Evolutionary conservation across 2,797 vertebrate genomes (phyloP).

Genomic region (Valencia hispanica): DNA sequence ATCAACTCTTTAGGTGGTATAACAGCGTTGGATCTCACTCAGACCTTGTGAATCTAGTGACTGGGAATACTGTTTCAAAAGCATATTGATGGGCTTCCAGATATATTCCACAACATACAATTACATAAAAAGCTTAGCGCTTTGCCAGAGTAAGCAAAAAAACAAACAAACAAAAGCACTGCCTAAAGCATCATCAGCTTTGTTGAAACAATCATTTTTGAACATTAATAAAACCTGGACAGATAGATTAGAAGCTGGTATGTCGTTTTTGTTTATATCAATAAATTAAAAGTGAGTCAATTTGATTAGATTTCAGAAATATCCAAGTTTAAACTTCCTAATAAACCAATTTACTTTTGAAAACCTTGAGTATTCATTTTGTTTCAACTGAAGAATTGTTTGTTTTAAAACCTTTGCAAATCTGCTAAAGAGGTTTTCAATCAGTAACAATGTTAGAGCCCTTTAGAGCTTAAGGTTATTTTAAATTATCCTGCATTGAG

Average conservation of each 20-base stretch:
- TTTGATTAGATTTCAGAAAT: neutral
- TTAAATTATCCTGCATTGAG: neutral
- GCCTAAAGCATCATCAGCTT: neutral
- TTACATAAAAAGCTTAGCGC: neutral
- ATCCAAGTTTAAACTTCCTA: neutral
- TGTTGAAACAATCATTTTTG: neutral
- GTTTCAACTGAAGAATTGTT: too few relatives aligned
- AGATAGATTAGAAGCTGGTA: neutral
- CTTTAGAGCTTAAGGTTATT: neutral
- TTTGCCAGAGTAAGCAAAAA: neutral
- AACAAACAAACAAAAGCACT: neutral
- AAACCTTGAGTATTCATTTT: neutral
- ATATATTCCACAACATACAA: neutral
- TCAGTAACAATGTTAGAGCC: neutral
- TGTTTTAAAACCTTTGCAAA: neutral
- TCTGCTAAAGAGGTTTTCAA: neutral
- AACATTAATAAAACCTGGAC: neutral
- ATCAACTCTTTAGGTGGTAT: neutral
- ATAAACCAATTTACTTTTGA: neutral
- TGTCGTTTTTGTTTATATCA: neutral
- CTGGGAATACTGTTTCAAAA: neutral
- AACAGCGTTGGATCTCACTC: neutral
- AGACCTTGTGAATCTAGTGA: neutral
- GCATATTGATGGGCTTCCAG: neutral
- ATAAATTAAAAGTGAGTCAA: neutral